A percentile compares a stretch with the other conserved stretches of the same genome.
These are phyloP conservation scores for Tenualosa ilisha DNA, from an alignment of 2,797 vertebrate genomes.

Conservation along the genomic window DNA sequence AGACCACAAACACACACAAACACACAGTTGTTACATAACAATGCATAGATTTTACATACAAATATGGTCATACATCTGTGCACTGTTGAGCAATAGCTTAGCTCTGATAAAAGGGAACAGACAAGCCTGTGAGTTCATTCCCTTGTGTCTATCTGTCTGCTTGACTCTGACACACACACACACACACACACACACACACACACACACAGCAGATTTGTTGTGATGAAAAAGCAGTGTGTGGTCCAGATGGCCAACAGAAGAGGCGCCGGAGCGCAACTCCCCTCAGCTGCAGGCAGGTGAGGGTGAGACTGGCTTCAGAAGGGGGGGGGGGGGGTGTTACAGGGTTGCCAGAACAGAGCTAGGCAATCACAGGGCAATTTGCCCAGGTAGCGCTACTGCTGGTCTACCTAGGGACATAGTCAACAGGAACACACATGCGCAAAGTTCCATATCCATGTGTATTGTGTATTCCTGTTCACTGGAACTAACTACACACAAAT, in stretches of 20 bases:
- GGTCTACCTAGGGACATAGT: background rate
- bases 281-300: background rate
- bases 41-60: background rate
- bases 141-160: too few species aligned
- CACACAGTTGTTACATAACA: background rate
- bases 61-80: background rate
- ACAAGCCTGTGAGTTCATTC: background rate
- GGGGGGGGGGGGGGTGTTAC: background rate
- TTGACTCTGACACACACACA: background rate
- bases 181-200: background rate
- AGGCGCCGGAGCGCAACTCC: background rate
- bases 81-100: background rate
- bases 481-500: background rate
- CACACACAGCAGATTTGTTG: background rate
- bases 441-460: background rate
- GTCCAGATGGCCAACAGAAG: background rate
- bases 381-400: background rate
- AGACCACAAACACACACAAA: constrained; percentile 9
- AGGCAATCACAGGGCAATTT: background rate
- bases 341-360: background rate
- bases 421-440: background rate
- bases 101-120: background rate
- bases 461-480: background rate
- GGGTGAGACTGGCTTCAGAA: background rate
- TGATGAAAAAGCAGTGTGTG: background rate